Base-by-base conservation (phyloP, 1,140 invertebrate species). In the Drosophila ercepeae region DNA sequence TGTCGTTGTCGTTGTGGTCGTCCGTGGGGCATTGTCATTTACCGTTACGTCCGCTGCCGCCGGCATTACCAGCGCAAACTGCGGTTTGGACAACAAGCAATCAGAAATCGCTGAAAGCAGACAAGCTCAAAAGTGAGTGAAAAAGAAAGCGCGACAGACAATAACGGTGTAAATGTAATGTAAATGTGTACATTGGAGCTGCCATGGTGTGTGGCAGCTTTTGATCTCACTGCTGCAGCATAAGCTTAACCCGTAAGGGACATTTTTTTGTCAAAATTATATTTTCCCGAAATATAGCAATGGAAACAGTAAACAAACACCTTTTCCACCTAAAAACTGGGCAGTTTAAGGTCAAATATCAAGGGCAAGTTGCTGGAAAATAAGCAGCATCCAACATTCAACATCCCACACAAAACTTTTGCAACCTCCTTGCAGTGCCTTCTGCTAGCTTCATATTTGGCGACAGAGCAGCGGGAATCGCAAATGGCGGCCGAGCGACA, bases 81-180 rank as follows among this genome's bases (percentile, higher is more conserved):
- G 89, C 89, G 89, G 89, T 89, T 89, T 72, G 51, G 51, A 61
- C 70, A 90, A 74, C 89, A 90, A 90, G 89, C 65, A 72, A 83
- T 27, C 89, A 90, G 89, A 67, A 90, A 71, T 63, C 25, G 57
- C 34, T 44, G 58, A 57, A 55, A 65, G 55, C 23, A 39, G 34
- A 52, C 51, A 63, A 42, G 39, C 16, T 18, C 5, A 18, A 34
- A 42, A 16, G 61, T 16, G 19, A 16, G 14, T 8, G 19, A 39
- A 7, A 7, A 8, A 34, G 52, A 44, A 11, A 21, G 18, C 7
- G 18, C 3, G 55, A 19, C 48, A 39, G 23, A 49, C 34, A 41
- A 29, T 72, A 72, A 45, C 58, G 50, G 58, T 64, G 41, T 44
- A 48, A 50, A 50, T 39, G 45, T 50, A 73, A 36, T n/a, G 4